Conservation (phyloP, 2,113 vertebrate genomes). For the Camarhynchus parvulus region DNA sequence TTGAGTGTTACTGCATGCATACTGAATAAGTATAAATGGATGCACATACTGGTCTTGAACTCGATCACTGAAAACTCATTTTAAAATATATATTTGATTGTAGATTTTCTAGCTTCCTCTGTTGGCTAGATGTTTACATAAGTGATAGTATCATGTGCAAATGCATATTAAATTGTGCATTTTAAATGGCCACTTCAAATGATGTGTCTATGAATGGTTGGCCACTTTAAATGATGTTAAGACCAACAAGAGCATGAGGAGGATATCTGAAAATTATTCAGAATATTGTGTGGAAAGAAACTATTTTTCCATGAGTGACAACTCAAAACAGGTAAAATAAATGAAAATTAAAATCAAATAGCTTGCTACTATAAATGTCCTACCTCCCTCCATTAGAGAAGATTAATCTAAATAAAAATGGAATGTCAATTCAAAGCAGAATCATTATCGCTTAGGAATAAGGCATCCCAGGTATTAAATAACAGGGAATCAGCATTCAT, state of each 20-base stretch:
- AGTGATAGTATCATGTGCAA: conserved; percentile 8
- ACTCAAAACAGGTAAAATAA: conserved; percentile 7
- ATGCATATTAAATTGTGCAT: not conserved
- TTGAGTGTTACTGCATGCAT: conserved; percentile 4
- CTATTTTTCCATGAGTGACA: not conserved
- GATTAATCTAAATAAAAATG: not conserved
- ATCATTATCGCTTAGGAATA: not conserved
- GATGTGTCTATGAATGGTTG: not conserved
- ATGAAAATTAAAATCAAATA: not conserved
- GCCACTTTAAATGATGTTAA: not conserved
- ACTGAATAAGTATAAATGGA: not conserved
- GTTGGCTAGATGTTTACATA: conserved; percentile 14
- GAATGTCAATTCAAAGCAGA: not conserved
- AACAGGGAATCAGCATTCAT: not conserved
- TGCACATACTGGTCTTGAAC: not conserved
- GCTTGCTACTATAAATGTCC: not conserved
- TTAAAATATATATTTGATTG: conserved; percentile 1
- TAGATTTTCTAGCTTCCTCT: not conserved
- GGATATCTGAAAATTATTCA: not conserved
- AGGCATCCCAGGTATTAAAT: not conserved
- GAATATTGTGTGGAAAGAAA: not conserved
- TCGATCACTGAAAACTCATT: not conserved
- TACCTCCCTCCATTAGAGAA: not conserved
- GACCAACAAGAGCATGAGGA: not conserved
- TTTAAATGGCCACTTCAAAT: conserved; percentile 3